Evolutionary conservation across 2,113 vertebrate species (phyloP).

Genomic region (Spheniscus mendiculus): DNA sequence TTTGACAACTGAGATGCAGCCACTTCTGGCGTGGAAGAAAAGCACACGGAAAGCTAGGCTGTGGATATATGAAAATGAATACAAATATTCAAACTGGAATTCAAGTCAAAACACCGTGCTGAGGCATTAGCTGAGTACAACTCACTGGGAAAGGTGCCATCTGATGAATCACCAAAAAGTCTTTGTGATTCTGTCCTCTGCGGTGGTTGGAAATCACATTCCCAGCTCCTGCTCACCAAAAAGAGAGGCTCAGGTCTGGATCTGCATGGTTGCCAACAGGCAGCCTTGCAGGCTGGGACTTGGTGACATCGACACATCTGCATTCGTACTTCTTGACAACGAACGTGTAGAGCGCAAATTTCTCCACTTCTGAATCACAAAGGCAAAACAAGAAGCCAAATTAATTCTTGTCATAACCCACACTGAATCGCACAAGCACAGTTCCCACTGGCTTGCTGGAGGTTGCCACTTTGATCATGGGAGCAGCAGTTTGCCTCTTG

Average conservation of each 20-base stretch:
- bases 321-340: fast-evolving
- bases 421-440: not conserved
- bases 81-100: not conserved
- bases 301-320: fast-evolving
- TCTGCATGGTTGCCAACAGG: not conserved
- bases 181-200: not conserved
- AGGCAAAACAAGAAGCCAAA: not conserved
- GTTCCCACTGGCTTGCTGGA: not conserved
- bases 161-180: not conserved
- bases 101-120: not conserved
- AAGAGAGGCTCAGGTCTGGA: not conserved
- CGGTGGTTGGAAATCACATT: not conserved
- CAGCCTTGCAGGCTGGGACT: fast-evolving
- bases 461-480: fast-evolving
- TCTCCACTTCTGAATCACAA: not conserved
- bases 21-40: not conserved
- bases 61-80: not conserved
- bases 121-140: not conserved
- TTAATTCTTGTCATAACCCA: not conserved
- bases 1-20: not conserved
- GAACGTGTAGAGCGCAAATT: fast-evolving
- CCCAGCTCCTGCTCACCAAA: not conserved
- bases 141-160: not conserved
- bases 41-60: no score
- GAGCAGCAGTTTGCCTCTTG: not conserved